Evolutionary conservation across 2,113 vertebrate species (phyloP).

Genomic region (Xenus cinereus): DNA sequence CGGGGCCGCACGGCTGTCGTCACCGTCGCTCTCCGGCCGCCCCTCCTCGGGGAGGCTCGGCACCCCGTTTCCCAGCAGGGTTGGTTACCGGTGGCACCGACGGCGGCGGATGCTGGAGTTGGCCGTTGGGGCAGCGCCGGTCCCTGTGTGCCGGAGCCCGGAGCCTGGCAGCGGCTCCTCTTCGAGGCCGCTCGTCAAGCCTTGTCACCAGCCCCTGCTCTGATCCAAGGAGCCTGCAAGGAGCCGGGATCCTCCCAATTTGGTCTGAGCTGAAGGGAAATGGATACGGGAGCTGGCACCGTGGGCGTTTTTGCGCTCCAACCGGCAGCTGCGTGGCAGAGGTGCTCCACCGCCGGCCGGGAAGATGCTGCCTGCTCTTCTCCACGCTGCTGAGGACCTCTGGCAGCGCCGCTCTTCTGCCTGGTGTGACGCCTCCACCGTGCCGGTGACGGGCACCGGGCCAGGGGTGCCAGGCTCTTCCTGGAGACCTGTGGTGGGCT

Average conservation of each 20-base stretch:
- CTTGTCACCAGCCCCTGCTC: background rate
- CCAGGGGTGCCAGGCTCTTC: background rate
- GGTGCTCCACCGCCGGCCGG: background rate
- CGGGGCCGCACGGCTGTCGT: background rate
- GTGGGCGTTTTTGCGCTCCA: background rate
- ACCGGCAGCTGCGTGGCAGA: background rate
- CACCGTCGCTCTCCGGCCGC: background rate
- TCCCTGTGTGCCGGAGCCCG: background rate
- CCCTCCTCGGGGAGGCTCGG: fast-evolving
- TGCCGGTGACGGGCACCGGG: fast-evolving
- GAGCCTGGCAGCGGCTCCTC: background rate
- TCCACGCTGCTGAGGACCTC: background rate
- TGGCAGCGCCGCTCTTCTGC: background rate
- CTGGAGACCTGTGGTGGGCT: background rate
- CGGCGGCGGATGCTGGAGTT: background rate
- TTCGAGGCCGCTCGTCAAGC: background rate
- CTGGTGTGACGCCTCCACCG: fast-evolving
- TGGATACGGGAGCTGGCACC: background rate
- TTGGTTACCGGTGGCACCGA: fast-evolving
- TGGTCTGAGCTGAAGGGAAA: background rate
- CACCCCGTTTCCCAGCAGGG: fast-evolving
- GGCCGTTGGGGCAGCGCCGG: background rate
- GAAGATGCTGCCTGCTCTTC: background rate
- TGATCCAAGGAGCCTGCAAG: background rate
- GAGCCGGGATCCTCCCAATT: background rate